Percentiles rank a stretch among this genome's conserved stretches.
phyloP scores from a whole-genome alignment of 2,797 vertebrate species.

The Clarias pachynema region DNA sequence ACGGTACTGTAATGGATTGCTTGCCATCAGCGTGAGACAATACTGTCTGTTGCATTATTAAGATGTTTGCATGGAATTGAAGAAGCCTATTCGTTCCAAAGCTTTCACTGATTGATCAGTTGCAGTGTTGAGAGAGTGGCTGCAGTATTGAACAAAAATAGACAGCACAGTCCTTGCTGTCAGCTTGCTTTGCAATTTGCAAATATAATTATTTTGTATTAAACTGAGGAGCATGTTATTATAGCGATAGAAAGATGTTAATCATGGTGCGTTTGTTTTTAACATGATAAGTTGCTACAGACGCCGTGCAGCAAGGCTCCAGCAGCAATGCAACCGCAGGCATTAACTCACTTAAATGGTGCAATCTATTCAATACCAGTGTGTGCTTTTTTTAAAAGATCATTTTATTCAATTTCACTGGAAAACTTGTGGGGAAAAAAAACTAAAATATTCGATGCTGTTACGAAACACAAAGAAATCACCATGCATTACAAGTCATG shows the following conservation, averaged over 20 bases:
- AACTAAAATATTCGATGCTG: neutral
- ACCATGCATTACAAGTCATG: neutral
- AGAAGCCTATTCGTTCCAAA: neutral
- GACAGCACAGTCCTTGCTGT: neutral
- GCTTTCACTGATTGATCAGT: neutral
- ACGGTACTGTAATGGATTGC: neutral
- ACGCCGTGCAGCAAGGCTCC: conserved; percentile 8
- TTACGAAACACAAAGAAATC: neutral
- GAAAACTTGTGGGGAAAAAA: neutral
- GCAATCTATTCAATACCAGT: neutral
- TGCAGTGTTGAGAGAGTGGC: neutral
- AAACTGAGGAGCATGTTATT: neutral
- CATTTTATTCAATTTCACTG: neutral
- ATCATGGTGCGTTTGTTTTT: neutral
- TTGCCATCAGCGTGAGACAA: neutral
- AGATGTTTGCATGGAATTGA: neutral
- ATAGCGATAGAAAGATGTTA: neutral
- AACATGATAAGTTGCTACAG: conserved; percentile 34
- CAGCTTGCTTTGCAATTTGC: neutral
- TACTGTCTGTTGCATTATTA: neutral
- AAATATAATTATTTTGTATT: conserved; percentile 4
- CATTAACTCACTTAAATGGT: conserved; percentile 26
- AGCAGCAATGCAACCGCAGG: conserved; percentile 34
- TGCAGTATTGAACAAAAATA: neutral
- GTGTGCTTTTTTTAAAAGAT: neutral